Percentiles rank a stretch among this genome's conserved stretches.
Conservation (phyloP, 1,140 invertebrate species). For the Orchesella cincta region DNA sequence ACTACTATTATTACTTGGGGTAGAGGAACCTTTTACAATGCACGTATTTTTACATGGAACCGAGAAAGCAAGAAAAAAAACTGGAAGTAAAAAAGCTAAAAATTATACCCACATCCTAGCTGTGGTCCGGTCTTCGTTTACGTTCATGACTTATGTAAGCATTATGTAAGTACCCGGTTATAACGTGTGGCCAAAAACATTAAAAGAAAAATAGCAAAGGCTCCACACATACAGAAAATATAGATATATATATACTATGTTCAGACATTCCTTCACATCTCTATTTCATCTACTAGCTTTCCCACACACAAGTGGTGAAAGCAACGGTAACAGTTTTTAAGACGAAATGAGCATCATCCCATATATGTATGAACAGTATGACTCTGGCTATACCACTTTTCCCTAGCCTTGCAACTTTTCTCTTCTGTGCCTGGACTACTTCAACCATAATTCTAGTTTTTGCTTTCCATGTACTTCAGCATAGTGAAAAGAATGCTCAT, state of each 20-base stretch:
- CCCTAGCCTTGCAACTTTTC: neutral
- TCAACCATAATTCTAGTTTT: neutral
- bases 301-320: neutral
- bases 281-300: neutral
- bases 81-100: too few species aligned
- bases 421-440: neutral
- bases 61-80: too few species aligned
- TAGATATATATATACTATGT: neutral
- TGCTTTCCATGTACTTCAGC: too few species aligned
- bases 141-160: too few species aligned
- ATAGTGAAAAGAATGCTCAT: conserved; percentile 28
- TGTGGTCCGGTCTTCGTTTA: too few species aligned
- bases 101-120: too few species aligned
- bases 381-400: neutral
- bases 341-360: neutral
- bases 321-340: neutral
- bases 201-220: neutral
- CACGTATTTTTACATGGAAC: too few species aligned
- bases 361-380: neutral
- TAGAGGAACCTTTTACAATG: too few species aligned
- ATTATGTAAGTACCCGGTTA: too few species aligned
- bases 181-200: neutral
- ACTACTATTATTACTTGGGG: too few species aligned
- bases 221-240: neutral
- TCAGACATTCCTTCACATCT: neutral